Evolutionary conservation across 2,888 invertebrate species (phyloP).

Genomic region (Sarcophaga carnaria): DNA sequence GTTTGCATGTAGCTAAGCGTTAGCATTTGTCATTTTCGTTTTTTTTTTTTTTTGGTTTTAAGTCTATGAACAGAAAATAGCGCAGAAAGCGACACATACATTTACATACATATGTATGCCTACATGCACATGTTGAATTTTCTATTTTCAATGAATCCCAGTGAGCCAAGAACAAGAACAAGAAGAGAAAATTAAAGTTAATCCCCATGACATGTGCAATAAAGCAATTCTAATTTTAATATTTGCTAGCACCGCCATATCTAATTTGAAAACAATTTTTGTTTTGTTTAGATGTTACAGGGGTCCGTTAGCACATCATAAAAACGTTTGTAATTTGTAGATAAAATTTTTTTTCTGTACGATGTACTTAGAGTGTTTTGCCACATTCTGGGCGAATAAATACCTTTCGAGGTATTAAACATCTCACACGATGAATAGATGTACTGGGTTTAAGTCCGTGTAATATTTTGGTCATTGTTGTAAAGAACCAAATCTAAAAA

Average conservation of each 20-base stretch:
- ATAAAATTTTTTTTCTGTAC: too few relatives aligned
- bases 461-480: too few relatives aligned
- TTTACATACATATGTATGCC: not conserved
- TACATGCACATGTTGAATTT: constrained; percentile 30
- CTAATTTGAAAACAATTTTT: constrained; percentile 22
- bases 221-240: constrained; percentile 51
- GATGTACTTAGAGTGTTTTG: too few relatives aligned
- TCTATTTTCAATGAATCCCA: constrained; percentile 52
- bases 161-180: constrained; percentile 38
- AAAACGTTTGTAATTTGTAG: too few relatives aligned
- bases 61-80: constrained; percentile 21
- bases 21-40: constrained; percentile 51
- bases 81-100: not conserved
- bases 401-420: too few relatives aligned
- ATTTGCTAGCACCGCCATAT: constrained; percentile 20
- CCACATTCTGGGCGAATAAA: too few relatives aligned
- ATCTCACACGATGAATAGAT: too few relatives aligned
- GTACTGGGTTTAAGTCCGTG: too few relatives aligned
- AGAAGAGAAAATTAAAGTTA: constrained; percentile 51
- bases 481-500: too few relatives aligned
- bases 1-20: constrained; percentile 25
- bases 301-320: not conserved
- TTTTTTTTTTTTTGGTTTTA: constrained; percentile 18
- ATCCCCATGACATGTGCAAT: constrained; percentile 53
- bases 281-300: not conserved